These are phyloP conservation scores for Dipodomys spectabilis DNA, from an alignment of 2,113 vertebrate species.

Conservation along the genomic window DNA sequence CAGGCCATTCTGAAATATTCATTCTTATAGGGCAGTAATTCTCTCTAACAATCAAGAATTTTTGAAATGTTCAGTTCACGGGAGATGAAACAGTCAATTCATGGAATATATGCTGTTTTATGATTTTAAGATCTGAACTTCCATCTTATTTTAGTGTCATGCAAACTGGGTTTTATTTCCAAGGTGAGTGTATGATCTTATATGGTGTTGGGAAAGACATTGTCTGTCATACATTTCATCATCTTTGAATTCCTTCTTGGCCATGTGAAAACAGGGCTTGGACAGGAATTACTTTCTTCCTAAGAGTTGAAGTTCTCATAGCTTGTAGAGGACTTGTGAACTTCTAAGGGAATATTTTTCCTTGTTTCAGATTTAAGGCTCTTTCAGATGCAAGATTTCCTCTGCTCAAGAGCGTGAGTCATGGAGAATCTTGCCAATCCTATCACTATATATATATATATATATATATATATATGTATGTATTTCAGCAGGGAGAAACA, in stretches of 20 bases:
- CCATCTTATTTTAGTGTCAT: neutral
- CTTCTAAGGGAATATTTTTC: neutral
- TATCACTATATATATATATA: neutral
- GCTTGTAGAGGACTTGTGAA: neutral
- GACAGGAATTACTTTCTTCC: neutral
- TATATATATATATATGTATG: too few species aligned
- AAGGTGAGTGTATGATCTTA: neutral
- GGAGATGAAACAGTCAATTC: neutral
- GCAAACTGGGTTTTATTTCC: neutral
- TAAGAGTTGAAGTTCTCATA: neutral
- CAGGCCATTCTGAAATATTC: neutral
- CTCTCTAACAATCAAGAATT: neutral
- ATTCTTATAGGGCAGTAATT: neutral
- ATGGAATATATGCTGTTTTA: neutral
- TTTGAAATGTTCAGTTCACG: neutral
- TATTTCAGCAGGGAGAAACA: too few species aligned
- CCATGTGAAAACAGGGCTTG: neutral
- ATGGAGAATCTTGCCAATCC: neutral
- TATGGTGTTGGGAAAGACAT: neutral
- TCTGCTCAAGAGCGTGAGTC: neutral
- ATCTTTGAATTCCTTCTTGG: neutral
- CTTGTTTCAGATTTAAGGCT: too few species aligned
- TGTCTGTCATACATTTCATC: neutral
- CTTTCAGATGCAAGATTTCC: neutral
- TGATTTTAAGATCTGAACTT: neutral